Conservation (phyloP, 2,797 vertebrate genomes). For the Chelon labrosus region DNA sequence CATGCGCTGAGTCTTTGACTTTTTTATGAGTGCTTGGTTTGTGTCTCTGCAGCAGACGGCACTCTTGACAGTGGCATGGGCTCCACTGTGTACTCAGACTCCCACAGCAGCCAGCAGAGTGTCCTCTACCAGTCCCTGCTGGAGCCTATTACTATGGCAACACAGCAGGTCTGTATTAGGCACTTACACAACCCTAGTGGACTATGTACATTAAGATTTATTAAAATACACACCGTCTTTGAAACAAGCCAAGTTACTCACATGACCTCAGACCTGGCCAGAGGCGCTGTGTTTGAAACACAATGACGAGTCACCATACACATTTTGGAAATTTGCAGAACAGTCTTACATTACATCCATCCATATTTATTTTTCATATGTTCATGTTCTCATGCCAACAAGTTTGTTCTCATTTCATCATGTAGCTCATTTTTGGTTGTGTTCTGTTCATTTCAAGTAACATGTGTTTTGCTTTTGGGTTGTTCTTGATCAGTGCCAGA, state of each 20-base stretch:
- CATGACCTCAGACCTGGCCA: constrained; percentile 11
- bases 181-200: constrained; percentile 50
- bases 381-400: constrained; percentile 1
- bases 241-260: constrained; percentile 3
- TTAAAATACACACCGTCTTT: constrained; percentile 33
- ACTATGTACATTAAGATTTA: constrained; percentile 44
- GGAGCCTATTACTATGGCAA: constrained; percentile 85
- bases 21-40: constrained; percentile 41
- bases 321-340: constrained; percentile 9
- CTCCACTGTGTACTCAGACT: constrained; percentile 95
- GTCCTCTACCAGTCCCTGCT: constrained; percentile 92
- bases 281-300: background rate
- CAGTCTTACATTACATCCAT: constrained; percentile 2
- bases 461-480: constrained; percentile 72
- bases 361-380: constrained; percentile 1
- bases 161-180: constrained; percentile 89
- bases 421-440: constrained; percentile 6
- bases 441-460: constrained; percentile 61
- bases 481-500: constrained; percentile 73
- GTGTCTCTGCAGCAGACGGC: constrained; percentile 89
- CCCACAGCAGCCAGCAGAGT: constrained; percentile 95
- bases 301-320: constrained; percentile 1
- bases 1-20: constrained; percentile 12
- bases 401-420: constrained; percentile 29
- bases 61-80: constrained; percentile 96